Percentiles rank a stretch among this genome's conserved stretches.
phyloP scores from a whole-genome alignment of 2,888 invertebrate species.

The Mesorhabditis sp. region DNA sequence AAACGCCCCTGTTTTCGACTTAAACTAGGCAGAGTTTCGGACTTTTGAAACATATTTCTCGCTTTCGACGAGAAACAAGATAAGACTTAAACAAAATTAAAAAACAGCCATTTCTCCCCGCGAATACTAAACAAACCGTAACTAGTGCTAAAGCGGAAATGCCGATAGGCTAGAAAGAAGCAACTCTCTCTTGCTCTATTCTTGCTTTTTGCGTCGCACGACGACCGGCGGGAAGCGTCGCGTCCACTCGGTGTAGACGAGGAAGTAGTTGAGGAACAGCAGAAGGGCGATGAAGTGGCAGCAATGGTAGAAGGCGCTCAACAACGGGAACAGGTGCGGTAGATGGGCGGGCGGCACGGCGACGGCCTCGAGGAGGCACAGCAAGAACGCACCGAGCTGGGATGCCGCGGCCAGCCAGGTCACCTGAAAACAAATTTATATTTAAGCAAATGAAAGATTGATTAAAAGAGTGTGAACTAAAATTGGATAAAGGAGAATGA shows the following conservation, averaged over 20 bases:
- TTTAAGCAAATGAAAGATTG: background rate
- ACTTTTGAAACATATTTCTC: too few relatives aligned
- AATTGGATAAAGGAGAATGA: background rate
- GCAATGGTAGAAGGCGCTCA: slow-evolving; percentile 79
- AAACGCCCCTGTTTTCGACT: too few relatives aligned
- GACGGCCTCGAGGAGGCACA: slow-evolving; percentile 29
- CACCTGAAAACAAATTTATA: background rate
- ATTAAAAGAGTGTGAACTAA: background rate
- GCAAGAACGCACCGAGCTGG: slow-evolving; percentile 10
- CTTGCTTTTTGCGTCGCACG: slow-evolving; percentile 66
- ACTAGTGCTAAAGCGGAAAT: too few relatives aligned
- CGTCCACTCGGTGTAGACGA: background rate
- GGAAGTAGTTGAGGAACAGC: slow-evolving; percentile 14
- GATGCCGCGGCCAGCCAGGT: background rate
- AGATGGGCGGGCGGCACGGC: slow-evolving; percentile 68
- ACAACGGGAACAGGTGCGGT: slow-evolving; percentile 78
- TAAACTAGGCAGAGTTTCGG: too few relatives aligned
- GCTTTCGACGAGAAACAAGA: too few relatives aligned
- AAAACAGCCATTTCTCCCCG: background rate
- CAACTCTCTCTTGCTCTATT: slow-evolving; percentile 23
- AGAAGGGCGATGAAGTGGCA: slow-evolving; percentile 68
- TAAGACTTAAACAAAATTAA: background rate
- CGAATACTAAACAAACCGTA: too few relatives aligned
- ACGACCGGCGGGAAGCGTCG: too few relatives aligned
- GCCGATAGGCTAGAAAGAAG: background rate